Evolutionary conservation across 2,797 vertebrate genomes (phyloP).

Genomic region (Xiphorhynchus erythropygius): DNA sequence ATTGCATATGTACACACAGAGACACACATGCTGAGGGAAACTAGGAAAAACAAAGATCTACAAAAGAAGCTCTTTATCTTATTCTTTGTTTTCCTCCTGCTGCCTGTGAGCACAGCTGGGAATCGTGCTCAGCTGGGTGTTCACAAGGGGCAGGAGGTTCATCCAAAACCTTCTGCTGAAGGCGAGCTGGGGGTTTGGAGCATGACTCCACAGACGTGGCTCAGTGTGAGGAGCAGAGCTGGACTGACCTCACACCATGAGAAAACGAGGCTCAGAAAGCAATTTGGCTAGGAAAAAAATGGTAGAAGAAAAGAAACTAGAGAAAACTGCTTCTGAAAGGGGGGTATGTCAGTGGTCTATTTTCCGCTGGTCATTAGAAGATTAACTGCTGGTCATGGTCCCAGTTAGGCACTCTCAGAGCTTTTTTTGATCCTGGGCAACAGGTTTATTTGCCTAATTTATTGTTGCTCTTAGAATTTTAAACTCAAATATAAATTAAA

Average conservation of each 20-base stretch:
- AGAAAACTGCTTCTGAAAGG: background rate
- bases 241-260: constrained; percentile 28
- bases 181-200: rapidly evolving
- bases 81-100: background rate
- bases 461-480: constrained; percentile 62
- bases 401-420: constrained; percentile 24
- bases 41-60: background rate
- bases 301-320: background rate
- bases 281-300: background rate
- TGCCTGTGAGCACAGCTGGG: constrained; percentile 3
- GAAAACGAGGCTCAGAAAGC: background rate
- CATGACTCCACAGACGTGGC: background rate
- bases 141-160: background rate
- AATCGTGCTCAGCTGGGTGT: background rate
- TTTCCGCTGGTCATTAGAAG: constrained; percentile 37
- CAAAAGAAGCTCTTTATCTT: constrained; percentile 12
- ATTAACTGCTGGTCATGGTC: constrained; percentile 53
- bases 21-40: background rate
- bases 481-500: constrained; percentile 59
- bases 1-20: background rate
- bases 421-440: constrained; percentile 50
- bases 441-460: constrained; percentile 67
- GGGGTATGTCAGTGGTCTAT: background rate
- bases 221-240: constrained; percentile 47
- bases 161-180: background rate